These are phyloP conservation scores for Alouatta palliata DNA, from an alignment of 2,113 vertebrate genomes.

Conservation along the genomic window DNA sequence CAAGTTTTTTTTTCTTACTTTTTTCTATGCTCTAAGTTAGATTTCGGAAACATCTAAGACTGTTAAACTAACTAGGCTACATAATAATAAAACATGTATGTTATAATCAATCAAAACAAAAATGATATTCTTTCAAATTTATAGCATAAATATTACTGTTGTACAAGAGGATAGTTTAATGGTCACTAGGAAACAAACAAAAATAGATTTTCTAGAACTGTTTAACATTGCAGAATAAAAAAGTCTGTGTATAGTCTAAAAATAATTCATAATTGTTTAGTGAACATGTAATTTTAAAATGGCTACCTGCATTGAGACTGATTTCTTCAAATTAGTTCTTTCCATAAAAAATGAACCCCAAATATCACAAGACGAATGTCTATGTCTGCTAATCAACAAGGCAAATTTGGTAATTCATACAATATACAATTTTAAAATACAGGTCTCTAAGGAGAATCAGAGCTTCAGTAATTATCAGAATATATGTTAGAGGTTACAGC, in stretches of 20 bases:
- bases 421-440: not conserved
- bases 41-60: not conserved
- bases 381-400: not conserved
- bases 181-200: slow-evolving; percentile 18
- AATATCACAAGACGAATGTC: not conserved
- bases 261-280: slow-evolving; percentile 24
- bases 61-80: slow-evolving; percentile 1
- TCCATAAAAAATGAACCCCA: slow-evolving; percentile 2
- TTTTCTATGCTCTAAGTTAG: not conserved
- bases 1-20: not conserved
- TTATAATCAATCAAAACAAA: slow-evolving; percentile 26
- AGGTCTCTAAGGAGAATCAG: not conserved
- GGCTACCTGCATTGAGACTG: not conserved
- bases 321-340: slow-evolving; percentile 38
- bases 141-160: not conserved
- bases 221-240: slow-evolving; percentile 40
- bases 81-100: not conserved
- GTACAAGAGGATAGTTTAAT: not conserved
- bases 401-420: not conserved
- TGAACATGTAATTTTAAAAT: slow-evolving; percentile 30
- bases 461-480: not conserved
- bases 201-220: not conserved
- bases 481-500: not conserved
- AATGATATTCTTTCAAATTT: not conserved
- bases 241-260: not conserved